These are phyloP conservation scores for Pseudoatta argentina DNA, from an alignment of 1,140 invertebrate genomes.

Conservation along the genomic window DNA sequence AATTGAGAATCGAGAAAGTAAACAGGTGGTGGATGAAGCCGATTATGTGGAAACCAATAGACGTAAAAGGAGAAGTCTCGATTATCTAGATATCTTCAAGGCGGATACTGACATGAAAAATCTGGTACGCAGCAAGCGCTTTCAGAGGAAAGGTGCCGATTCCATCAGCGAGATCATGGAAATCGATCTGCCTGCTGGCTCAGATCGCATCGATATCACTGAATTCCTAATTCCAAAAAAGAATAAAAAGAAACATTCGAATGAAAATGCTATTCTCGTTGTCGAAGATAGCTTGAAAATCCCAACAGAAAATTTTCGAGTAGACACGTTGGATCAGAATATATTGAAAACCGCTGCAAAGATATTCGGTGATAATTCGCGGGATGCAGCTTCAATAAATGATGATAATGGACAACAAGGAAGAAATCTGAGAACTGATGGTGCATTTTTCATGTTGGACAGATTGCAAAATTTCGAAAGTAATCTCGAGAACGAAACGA, in stretches of 20 bases:
- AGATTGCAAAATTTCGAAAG: not conserved
- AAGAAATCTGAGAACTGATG: not conserved
- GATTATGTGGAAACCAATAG: not conserved
- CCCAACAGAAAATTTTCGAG: not conserved
- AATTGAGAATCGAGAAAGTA: constrained; percentile 41
- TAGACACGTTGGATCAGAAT: not conserved
- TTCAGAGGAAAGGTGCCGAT: constrained; percentile 79
- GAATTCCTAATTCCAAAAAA: constrained; percentile 68
- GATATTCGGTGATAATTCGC: constrained; percentile 18
- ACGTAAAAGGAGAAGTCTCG: constrained; percentile 68
- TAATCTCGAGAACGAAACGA: not conserved
- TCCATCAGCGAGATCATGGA: constrained; percentile 82
- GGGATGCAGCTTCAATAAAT: not conserved
- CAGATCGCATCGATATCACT: constrained; percentile 62
- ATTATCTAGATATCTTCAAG: constrained; percentile 66
- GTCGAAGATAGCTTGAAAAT: constrained; percentile 49
- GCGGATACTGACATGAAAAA: constrained; percentile 49
- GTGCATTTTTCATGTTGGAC: not conserved
- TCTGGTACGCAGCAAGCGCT: constrained; percentile 51
- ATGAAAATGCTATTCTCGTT: constrained; percentile 58
- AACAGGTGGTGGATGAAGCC: constrained; percentile 10
- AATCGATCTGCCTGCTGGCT: constrained; percentile 76
- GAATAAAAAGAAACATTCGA: not conserved
- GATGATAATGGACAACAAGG: not conserved
- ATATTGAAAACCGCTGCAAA: constrained; percentile 3